phyloP scores from a whole-genome alignment of 2,113 vertebrate species.

The Mellivora capensis region DNA sequence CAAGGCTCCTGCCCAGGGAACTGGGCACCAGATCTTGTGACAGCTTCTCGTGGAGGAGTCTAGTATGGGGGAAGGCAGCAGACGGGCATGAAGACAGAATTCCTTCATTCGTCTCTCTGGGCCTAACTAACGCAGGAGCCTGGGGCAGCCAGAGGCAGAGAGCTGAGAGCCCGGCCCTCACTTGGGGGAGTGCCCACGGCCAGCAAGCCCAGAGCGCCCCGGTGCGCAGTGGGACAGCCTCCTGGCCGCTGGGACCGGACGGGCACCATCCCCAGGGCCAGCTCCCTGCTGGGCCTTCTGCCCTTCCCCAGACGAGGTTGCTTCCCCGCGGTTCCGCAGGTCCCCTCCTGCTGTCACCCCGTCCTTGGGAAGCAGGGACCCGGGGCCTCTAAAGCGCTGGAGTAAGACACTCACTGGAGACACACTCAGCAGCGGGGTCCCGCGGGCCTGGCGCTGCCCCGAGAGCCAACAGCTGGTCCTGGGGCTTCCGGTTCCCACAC shows the following conservation, averaged over 20 bases:
- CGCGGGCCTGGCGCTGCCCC: not conserved
- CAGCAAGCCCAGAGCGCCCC: not conserved
- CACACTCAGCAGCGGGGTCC: not conserved
- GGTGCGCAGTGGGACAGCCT: too few relatives aligned
- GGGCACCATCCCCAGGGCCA: not conserved
- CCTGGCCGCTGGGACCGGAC: not conserved
- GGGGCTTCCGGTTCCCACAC: not conserved
- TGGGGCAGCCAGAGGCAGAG: not conserved
- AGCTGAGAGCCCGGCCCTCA: not conserved
- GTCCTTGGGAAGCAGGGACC: conserved; percentile 57
- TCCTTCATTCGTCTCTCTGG: not conserved
- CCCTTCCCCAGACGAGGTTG: not conserved
- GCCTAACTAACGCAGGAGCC: fast-evolving
- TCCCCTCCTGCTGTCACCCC: not conserved
- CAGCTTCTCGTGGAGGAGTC: not conserved
- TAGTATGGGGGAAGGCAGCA: not conserved
- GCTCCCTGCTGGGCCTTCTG: not conserved
- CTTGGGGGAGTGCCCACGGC: not conserved
- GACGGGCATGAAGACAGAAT: not conserved
- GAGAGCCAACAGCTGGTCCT: fast-evolving
- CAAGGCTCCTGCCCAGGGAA: not conserved
- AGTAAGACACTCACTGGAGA: conserved; percentile 57
- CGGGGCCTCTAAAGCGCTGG: conserved; percentile 60
- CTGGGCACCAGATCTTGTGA: not conserved
- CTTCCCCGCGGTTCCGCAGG: not conserved